phyloP scores from a whole-genome alignment of 1,140 invertebrate genomes.

The Drosophila nigrodunni region DNA sequence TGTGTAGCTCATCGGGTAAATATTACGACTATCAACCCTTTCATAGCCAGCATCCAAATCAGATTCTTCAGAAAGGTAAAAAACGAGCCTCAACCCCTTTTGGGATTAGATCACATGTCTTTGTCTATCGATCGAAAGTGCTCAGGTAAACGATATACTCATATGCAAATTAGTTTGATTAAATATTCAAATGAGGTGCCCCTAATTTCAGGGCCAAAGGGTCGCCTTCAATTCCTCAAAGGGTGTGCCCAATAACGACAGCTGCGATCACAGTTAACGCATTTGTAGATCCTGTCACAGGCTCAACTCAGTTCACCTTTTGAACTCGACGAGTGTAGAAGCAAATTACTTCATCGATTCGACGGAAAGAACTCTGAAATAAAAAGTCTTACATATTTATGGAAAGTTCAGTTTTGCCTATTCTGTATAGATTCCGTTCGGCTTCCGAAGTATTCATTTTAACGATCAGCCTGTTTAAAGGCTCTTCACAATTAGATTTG shows the following conservation, averaged over 20 bases:
- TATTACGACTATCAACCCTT: conserved; percentile 58
- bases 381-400: not conserved
- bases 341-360: conserved; percentile 34
- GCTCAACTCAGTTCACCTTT: conserved; percentile 62
- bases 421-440: conserved; percentile 9
- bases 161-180: conserved; percentile 79
- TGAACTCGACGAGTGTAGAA: conserved; percentile 49
- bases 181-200: conserved; percentile 71
- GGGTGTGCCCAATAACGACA: conserved; percentile 49
- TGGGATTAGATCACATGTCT: conserved; percentile 54
- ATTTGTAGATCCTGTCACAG: conserved; percentile 44
- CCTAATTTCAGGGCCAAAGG: conserved; percentile 19
- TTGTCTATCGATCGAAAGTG: conserved; percentile 66
- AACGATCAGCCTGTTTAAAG: conserved; percentile 39
- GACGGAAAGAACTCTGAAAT: not conserved
- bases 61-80: conserved; percentile 12
- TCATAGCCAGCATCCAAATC: conserved; percentile 56
- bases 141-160: conserved; percentile 66
- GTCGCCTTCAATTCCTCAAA: conserved; percentile 15
- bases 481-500: conserved; percentile 17
- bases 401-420: conserved; percentile 4
- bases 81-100: conserved; percentile 35
- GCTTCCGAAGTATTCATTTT: conserved; percentile 39
- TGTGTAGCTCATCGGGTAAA: not conserved
- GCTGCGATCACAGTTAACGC: conserved; percentile 60